Evolutionary conservation across 2,888 invertebrate genomes (phyloP), one percentile per base, ranked within the genome.

Genomic region (Metopia argyrocephala): DNA sequence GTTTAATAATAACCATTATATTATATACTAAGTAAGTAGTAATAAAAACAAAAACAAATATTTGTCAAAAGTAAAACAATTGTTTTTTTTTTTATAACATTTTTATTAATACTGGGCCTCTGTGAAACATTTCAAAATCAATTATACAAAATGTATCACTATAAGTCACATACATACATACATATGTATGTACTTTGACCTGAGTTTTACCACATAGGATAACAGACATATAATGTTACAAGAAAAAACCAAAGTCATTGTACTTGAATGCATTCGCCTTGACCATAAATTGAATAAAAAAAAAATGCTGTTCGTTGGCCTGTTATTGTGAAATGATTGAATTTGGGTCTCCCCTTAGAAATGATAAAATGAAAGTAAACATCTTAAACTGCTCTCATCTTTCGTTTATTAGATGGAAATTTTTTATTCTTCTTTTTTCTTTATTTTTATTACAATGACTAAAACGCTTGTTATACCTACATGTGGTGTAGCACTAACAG

Each of bases 181-280:
- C 38, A 38, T 38, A 38, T 38, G 1, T 0, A 9, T 38, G 15
- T 38, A 2, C 12, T 1, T 38, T 1, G 3, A 31, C 3, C 12
- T 31, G 31, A 9, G 12, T 3, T 31, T 38, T 38, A 12, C 15
- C 12, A 12, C 38, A 2, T 15, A 12, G 15, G 15, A 15, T 1
- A 38, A 4, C 0, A 38, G 15, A 38, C 12, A 1, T 38, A 12
- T 12, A 38, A 38, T 15, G 2, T 38, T 38, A 38, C 38, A 38
- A 38, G 38, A 38, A 38, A 38, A 12, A 2, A 38, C 5, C 15
- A 3, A 38, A 21, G 66, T 68, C 54, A 56, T n/a, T 56, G 46
- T 23, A 25, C 68, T 38, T 56, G 28, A 56, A 54, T 62, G 56
- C 56, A 69, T 69, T 68, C 20, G 62, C 54, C 76, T 62, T 62